Percentiles rank a stretch among this genome's conserved stretches.
These are phyloP conservation scores for Gopherus flavomarginatus DNA, from an alignment of 2,113 vertebrate species.

Conservation along the genomic window DNA sequence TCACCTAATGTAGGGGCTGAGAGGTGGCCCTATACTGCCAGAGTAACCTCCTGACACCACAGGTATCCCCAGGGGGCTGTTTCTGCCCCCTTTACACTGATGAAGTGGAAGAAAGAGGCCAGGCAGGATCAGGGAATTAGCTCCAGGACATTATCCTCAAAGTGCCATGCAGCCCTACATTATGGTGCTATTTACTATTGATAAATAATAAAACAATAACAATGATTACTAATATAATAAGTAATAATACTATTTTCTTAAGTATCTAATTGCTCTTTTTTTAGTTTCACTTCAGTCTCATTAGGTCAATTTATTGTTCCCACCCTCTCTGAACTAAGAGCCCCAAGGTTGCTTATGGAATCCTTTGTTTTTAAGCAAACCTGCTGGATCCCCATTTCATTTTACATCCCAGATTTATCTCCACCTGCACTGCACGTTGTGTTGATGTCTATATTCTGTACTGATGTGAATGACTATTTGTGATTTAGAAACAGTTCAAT, in stretches of 20 bases:
- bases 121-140: neutral
- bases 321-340: neutral
- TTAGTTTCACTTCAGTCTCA: slow-evolving; percentile 37
- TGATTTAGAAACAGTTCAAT: neutral
- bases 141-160: neutral
- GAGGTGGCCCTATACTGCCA: neutral
- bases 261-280: slow-evolving; percentile 19
- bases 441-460: neutral
- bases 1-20: neutral
- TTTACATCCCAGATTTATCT: slow-evolving; percentile 25
- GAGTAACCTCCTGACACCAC: neutral
- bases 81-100: neutral
- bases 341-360: neutral
- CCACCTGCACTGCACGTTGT: neutral
- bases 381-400: slow-evolving; percentile 21
- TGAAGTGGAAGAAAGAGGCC: neutral
- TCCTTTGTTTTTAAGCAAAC: neutral
- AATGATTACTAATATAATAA: neutral
- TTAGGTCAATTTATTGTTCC: slow-evolving; percentile 10
- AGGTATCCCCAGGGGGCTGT: neutral
- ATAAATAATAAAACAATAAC: neutral
- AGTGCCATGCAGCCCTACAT: neutral
- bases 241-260: neutral
- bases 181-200: neutral
- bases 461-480: neutral